These are phyloP conservation scores for Coecobrya sp. DNA, from an alignment of 2,888 invertebrate genomes.

Conservation along the genomic window DNA sequence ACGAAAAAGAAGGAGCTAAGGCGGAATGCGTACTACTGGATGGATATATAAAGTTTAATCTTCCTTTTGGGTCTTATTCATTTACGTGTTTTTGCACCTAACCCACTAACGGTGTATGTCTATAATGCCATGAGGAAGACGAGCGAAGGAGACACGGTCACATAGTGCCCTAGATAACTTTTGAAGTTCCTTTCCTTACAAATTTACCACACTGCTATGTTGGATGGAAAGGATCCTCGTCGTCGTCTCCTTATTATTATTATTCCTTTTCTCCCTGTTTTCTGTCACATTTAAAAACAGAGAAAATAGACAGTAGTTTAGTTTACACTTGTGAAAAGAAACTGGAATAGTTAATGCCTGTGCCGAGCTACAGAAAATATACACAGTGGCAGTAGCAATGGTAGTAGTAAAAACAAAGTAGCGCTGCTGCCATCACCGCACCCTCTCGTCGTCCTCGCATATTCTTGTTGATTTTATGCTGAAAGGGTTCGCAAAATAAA, in stretches of 20 bases:
- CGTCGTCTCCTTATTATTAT: background rate
- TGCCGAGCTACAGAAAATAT: background rate
- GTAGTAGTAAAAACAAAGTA: background rate
- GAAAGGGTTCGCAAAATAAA: constrained; percentile 1
- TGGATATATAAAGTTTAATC: constrained; percentile 67
- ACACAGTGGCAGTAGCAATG: background rate
- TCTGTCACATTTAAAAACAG: constrained; percentile 66
- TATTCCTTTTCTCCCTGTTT: constrained; percentile 47
- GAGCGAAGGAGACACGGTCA: constrained; percentile 61
- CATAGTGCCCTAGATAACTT: constrained; percentile 74
- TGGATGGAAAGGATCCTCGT: background rate
- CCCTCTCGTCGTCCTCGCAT: background rate
- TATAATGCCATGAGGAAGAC: background rate
- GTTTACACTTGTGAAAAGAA: constrained; percentile 53
- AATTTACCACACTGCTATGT: background rate
- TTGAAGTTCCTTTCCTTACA: constrained; percentile 32
- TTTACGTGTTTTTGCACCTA: constrained; percentile 64
- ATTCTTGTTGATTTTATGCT: constrained; percentile 33
- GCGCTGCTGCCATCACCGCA: background rate
- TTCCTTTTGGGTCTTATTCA: constrained; percentile 73
- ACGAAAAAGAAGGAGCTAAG: constrained; percentile 60
- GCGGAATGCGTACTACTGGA: constrained; percentile 15
- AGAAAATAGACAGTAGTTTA: constrained; percentile 57
- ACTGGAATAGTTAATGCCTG: constrained; percentile 52
- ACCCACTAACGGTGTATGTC: background rate